These are phyloP conservation scores for Masticophis lateralis DNA, from an alignment of 2,797 vertebrate genomes.

Conservation along the genomic window DNA sequence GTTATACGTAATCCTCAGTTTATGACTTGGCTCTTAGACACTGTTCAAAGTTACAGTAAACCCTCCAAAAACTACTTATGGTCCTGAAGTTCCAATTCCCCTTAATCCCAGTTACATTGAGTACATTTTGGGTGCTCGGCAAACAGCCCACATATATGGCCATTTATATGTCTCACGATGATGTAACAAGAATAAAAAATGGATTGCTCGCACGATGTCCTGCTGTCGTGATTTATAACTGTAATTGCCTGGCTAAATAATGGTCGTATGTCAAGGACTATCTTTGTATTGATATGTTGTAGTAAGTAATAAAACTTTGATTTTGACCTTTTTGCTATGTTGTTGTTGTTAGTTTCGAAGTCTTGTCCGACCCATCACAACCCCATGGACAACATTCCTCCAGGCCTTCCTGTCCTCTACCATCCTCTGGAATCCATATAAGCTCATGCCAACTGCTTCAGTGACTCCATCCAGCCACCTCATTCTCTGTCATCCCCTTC, in stretches of 20 bases:
- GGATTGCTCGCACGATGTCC: neutral
- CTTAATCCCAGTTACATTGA: neutral
- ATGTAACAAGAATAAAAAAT: neutral
- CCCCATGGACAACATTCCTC: no score
- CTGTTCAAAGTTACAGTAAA: neutral
- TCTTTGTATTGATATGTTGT: neutral
- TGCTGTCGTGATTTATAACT: neutral
- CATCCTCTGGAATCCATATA: fast-evolving
- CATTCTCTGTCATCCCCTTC: no score
- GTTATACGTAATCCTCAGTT: neutral
- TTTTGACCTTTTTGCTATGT: neutral
- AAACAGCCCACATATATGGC: neutral
- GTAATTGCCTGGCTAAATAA: neutral
- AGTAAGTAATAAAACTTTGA: neutral
- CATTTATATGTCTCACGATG: neutral
- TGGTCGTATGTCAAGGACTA: neutral
- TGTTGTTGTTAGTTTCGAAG: no score
- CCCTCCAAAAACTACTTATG: neutral
- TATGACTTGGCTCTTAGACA: neutral
- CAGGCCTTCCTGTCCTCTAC: no score
- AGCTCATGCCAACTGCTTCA: no score
- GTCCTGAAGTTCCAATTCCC: neutral
- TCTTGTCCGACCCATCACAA: no score
- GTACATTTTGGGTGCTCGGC: neutral
- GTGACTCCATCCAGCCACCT: no score